Evolutionary conservation across 1,140 invertebrate genomes (phyloP), one percentile per base, ranked within the genome.

Genomic region (Achatina immaculata): DNA sequence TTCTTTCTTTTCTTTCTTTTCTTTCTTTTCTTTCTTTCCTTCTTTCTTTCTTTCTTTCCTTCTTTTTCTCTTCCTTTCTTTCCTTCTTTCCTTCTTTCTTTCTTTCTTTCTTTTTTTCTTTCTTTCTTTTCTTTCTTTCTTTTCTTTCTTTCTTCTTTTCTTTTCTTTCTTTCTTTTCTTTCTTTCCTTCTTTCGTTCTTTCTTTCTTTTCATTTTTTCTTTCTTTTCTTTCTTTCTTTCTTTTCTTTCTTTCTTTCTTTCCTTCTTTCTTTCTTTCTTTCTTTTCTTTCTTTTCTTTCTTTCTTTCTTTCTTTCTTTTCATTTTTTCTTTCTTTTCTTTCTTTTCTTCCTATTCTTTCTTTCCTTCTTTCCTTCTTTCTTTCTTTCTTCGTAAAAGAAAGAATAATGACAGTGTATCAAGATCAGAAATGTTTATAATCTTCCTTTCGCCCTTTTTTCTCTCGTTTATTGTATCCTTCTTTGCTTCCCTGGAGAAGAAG

Each of bases 101-200:
- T 45, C 43, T n/a, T 31, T 43, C 40, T n/a, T 43, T n/a, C 14
- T 43, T 28, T n/a, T 73, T 24, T 16, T 43, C 31, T n/a, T 31
- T n/a, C 14, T 43, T 24, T 45, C n/a, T 24, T 31, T 43, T 28
- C 24, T 43, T 45, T 45, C 19, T 28, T 38, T 24, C 38, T 45
- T 42, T 45, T 45, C 43, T 28, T 16, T 73, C 38, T 45, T 43
- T 45, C 4, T 73, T 24, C 14, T 73, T 40, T 16, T 40, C 71
- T 73, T 45, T 28, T 73, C 42, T 45, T 45, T 73, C 38, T 45
- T 31, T 45, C 42, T 31, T 45, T 45, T 73, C 38, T 45, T 73
- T 19, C n/a, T n/a, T 40, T 38, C 40, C n/a, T 45, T 4, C 48
- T 38, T 45, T 45, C 19, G 7, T 19, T 48, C 45, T 19, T 48